Evolutionary conservation across 2,113 vertebrate species (phyloP), one percentile per base, ranked within the genome.

Genomic region (Anolis carolinensis): DNA sequence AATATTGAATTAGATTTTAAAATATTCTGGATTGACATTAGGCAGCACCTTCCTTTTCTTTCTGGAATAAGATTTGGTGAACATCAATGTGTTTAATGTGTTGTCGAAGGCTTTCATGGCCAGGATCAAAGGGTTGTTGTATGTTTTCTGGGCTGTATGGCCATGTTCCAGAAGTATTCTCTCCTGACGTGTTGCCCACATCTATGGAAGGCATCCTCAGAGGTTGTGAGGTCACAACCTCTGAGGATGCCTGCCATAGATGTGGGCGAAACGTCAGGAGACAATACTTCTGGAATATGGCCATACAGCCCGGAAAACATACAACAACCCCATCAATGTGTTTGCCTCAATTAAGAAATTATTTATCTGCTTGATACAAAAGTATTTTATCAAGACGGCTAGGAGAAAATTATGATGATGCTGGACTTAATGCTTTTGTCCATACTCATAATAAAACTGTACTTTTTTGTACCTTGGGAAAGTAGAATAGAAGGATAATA

Each of bases 401-500:
- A 62, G 25, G 36, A 63, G 50, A n/a, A 27, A 50, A n/a, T n/a
- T n/a, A 75, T 50, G 23, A 23, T 20, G 50, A 50, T 36, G 65
- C 8, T 55, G 74, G 0, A 27, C 48, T 30, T 36, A 1, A 71
- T 14, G 48, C 8, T 44, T 50, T 77, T 3, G 0, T 71, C 32
- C 5, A 1, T 81, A 81, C 79, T 87, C 27, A 9, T 20, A 21
- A 48, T 68, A 50, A 79, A 89, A 84, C 39, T 87, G 77, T 23
- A 73, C 65, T 27, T 34, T 76, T 34, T 36, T 23, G 65, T 79
- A 0, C 1, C 72, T 62, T 76, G 0, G 8, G 25, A 20, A 34
- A 34, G 0, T 0, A 5, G 0, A 18, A 5, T 20, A 27, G 32
- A 36, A 21, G 0, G 36, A 14, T 44, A 79, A 79, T 14, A 68